Conservation (phyloP, 2,888 invertebrate species). For the Epirrhoe tristata region DNA sequence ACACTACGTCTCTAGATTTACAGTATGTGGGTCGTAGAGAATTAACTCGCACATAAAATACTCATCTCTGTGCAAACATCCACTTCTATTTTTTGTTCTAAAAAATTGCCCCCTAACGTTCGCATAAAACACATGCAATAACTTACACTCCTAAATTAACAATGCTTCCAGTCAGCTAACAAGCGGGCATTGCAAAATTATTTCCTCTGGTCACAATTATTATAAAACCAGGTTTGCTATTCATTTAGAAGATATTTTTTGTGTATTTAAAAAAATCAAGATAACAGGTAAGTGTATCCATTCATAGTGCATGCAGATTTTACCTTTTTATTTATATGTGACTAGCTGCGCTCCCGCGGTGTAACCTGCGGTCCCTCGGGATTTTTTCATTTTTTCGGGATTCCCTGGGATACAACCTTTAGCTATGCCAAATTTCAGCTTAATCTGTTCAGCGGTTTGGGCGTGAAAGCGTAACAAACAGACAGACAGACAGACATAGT, state of each 20-base stretch:
- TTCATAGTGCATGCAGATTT: too few species aligned
- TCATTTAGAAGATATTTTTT: neutral
- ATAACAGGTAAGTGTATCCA: too few species aligned
- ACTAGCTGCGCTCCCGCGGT: too few species aligned
- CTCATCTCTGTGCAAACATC: neutral
- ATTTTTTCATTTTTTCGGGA: too few species aligned
- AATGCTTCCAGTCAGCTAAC: slow-evolving; percentile 70
- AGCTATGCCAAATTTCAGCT: too few species aligned
- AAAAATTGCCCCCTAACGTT: slow-evolving; percentile 18
- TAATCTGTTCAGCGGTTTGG: too few species aligned
- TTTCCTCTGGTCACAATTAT: slow-evolving; percentile 53
- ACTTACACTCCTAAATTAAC: slow-evolving; percentile 57
- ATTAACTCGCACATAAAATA: neutral
- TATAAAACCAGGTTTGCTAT: slow-evolving; percentile 3
- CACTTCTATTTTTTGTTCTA: slow-evolving; percentile 7
- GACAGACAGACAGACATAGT: too few species aligned
- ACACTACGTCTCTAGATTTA: neutral
- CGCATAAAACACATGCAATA: slow-evolving; percentile 35
- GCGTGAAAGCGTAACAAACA: too few species aligned
- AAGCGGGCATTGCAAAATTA: slow-evolving; percentile 70
- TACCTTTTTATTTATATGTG: too few species aligned
- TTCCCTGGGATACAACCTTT: too few species aligned
- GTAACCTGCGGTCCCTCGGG: too few species aligned
- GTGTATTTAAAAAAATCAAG: too few species aligned
- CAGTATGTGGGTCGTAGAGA: neutral